Base-by-base conservation (phyloP, 2,113 vertebrate genomes). In the Myxocyprinus asiaticus region DNA sequence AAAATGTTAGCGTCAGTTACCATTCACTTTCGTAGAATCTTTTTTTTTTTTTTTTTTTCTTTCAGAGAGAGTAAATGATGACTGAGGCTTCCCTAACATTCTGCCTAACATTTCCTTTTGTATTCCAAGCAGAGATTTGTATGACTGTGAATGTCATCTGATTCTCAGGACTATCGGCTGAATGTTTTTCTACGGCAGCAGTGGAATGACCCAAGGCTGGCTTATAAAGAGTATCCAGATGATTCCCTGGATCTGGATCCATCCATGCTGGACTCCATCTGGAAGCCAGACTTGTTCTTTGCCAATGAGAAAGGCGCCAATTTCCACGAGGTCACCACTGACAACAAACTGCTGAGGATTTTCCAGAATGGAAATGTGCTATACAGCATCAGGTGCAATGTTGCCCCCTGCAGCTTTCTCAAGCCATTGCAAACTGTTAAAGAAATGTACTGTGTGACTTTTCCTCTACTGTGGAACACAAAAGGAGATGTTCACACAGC, bases 241-340 rank as follows among this genome's bases (percentile, higher is more conserved):
- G 94, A 97, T 87, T 98, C 95, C 1, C 90, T 98, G 2, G 97
- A 98, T 86, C 92, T 98, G 0, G 95, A 98, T 83, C 96, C 96
- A 5, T 97, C 97, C 45, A 98, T 98, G 95, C 85, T 98, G 1
- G 95, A 98, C 89, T 98, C 95, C 83, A 98, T 98, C 86, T 98
- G 96, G 96, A 98, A 97, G 88, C 97, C 96, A 0, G 96, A 98
- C 64, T 81, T 98, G 76, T 98, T 98, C 91, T 98, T 98, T 0
- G 96, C 96, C 82, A 98, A 98, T 0, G 96, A 98, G 87, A 98
- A 98, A 85, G 96, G 96, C 47, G 96, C 97, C 85, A 96, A 93
- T 80, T 98, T 98, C 88, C 96, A 98, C 0, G 97, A 96, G 82
- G 96, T 98, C 66, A 98, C 96, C 73, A 98, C 96, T 0, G 96